Conservation (phyloP, 2,797 vertebrate species). For the Acanthornis magna region DNA sequence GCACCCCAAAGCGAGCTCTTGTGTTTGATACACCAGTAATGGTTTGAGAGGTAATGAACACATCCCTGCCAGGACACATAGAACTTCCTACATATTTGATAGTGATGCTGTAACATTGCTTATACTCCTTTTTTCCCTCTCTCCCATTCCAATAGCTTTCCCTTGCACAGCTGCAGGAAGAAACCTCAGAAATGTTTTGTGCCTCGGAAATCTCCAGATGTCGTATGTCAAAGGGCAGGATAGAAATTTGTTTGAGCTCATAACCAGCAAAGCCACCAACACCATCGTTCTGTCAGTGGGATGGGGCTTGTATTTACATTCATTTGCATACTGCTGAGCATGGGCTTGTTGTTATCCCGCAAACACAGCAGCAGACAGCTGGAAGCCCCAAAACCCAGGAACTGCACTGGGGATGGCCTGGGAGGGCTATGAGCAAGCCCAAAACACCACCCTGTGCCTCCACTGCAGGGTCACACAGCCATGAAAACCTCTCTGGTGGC, state of each 20-base stretch:
- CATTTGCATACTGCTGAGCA: not conserved
- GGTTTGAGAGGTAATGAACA: not conserved
- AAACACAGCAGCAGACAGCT: not conserved
- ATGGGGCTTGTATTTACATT: not conserved
- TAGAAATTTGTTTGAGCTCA: not conserved
- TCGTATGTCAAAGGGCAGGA: fast-evolving
- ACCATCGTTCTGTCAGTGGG: fast-evolving
- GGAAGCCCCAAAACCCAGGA: not conserved
- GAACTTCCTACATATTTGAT: constrained; percentile 38
- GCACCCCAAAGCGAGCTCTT: not conserved
- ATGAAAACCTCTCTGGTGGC: not conserved
- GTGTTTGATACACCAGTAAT: not conserved
- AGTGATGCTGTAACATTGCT: not conserved
- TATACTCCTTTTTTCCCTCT: not conserved
- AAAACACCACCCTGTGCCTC: not conserved
- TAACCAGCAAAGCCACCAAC: not conserved
- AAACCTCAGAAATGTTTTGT: not conserved
- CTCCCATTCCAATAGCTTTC: not conserved
- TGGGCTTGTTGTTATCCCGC: not conserved
- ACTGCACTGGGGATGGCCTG: not conserved
- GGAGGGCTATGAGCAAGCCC: not conserved
- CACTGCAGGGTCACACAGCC: not conserved
- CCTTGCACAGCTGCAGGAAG: not conserved
- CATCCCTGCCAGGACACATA: not conserved
- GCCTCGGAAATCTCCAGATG: not conserved